Evolutionary conservation across 2,797 vertebrate genomes (phyloP).

Genomic region (Columba guinea): DNA sequence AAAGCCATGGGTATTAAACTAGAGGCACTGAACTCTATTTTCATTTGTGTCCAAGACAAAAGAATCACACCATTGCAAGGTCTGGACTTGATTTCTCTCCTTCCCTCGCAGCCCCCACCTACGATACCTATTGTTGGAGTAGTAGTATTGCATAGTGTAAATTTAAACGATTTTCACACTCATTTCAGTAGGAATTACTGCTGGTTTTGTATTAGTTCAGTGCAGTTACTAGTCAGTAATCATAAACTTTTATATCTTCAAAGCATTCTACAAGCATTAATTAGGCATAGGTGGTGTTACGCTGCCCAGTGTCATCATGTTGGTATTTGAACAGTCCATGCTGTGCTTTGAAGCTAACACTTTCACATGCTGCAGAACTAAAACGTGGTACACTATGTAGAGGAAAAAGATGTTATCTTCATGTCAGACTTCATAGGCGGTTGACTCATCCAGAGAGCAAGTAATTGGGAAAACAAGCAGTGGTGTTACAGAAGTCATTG

Average conservation of each 20-base stretch:
- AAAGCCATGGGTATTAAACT: background rate
- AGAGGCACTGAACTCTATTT: background rate
- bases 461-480: background rate
- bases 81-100: background rate
- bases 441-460: slow-evolving; percentile 19
- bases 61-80: background rate
- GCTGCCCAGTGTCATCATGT: background rate
- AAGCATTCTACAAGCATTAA: background rate
- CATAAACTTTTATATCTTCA: background rate
- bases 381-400: background rate
- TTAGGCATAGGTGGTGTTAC: background rate
- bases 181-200: background rate
- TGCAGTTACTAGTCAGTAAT: background rate
- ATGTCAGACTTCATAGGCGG: background rate
- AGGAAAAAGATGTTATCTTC: background rate
- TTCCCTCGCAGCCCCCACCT: background rate
- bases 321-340: background rate
- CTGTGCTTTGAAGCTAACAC: slow-evolving; percentile 17
- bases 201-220: background rate
- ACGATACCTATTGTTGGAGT: background rate
- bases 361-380: background rate
- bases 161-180: background rate
- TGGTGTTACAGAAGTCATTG: background rate
- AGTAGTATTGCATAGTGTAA: background rate
- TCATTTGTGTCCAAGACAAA: background rate